Evolutionary conservation across 2,888 invertebrate genomes (phyloP), one percentile per base, ranked within the genome.

Genomic region (Chrysomela aeneicollis): DNA sequence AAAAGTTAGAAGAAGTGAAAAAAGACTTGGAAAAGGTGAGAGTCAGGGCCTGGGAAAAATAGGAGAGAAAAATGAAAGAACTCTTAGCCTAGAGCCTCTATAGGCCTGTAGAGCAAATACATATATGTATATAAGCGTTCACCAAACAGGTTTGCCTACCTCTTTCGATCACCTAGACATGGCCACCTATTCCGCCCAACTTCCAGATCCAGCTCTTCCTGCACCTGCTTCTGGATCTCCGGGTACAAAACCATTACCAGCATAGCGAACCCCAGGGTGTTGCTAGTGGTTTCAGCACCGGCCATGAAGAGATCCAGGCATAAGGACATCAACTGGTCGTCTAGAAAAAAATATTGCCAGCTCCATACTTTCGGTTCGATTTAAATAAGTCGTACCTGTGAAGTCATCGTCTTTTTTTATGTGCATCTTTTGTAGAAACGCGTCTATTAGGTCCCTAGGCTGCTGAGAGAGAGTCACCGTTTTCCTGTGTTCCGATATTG

Each of bases 251-350:
- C 82, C 67, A 90, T 81, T 69, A 88, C 85, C 1, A 90, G 81
- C 1, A 90, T 79, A 61, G 87, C 84, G 74, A 87, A 89, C 0
- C 86, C 85, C 9, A 89, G 81, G 0, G 89, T 88, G 74, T 89
- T 89, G 68, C 87, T 87, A 0, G 90, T 90, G 0, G 91, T 91
- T 79, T 91, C 90, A 55, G 88, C 86, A 0, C 91, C 91, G 5
- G 90, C 91, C 82, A 90, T 86, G 22, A 91, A 86, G 61, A 91
- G 80, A 74, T 91, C 91, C 73, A 89, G 77, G 73, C 90, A 89
- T 1, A 90, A 46, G 0, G 82, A 78, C 62, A 82, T 73, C 12
- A 83, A 66, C 70, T 83, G 83, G 55, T 82, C 79, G 63, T 80
- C 82, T 79, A 67, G 52, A 77, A 71, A 57, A 35, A 19, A 37